phyloP scores from a whole-genome alignment of 2,888 invertebrate species.

The Drosophila planitibia region DNA sequence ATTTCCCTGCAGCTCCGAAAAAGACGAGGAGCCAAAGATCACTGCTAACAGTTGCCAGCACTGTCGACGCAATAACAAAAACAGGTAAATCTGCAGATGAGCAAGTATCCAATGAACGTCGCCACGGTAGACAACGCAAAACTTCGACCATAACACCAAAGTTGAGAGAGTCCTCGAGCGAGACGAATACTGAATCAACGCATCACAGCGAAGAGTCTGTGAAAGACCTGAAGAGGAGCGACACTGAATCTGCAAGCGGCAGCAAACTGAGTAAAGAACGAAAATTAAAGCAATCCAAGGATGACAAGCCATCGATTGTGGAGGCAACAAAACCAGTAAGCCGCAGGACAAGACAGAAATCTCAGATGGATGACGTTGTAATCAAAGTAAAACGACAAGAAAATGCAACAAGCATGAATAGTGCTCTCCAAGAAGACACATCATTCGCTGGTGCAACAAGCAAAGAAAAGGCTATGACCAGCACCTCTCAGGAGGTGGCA shows the following conservation, averaged over 20 bases:
- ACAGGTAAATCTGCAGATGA: neutral
- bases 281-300: constrained; percentile 7
- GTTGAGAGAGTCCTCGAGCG: neutral
- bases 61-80: neutral
- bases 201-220: neutral
- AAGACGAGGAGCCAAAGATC: neutral
- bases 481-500: neutral
- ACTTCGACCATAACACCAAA: neutral
- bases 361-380: neutral
- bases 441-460: neutral
- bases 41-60: neutral
- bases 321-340: neutral
- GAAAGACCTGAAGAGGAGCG: neutral
- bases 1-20: constrained; percentile 20
- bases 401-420: neutral
- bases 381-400: neutral
- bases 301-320: neutral
- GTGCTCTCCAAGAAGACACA: neutral
- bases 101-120: neutral
- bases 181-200: neutral
- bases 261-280: constrained; percentile 1
- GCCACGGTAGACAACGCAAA: neutral
- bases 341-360: neutral
- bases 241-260: neutral
- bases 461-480: neutral